These are phyloP conservation scores for Lampris incognitus DNA, from an alignment of 2,113 vertebrate genomes.

Conservation along the genomic window DNA sequence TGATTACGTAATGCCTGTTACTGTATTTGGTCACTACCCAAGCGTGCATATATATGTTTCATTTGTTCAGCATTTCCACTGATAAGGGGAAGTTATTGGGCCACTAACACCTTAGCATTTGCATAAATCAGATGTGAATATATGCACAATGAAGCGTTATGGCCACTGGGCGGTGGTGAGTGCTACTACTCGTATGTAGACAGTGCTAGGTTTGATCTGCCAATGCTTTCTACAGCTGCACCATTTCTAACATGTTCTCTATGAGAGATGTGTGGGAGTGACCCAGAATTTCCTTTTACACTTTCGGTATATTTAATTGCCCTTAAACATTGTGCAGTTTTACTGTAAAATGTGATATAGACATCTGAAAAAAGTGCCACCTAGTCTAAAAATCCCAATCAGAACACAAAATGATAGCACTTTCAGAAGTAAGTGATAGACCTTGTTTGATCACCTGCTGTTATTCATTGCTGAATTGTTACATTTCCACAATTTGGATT, in stretches of 20 bases:
- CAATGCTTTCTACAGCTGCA: slow-evolving; percentile 66
- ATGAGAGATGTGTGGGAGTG: not conserved
- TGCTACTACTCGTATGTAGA: slow-evolving; percentile 18
- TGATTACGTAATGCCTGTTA: no score
- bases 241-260: slow-evolving; percentile 3
- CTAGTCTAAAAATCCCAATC: no score
- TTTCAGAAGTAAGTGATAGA: no score
- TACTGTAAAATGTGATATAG: no score
- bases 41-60: slow-evolving; percentile 10
- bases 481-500: no score
- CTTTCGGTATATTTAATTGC: not conserved
- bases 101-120: slow-evolving; percentile 50
- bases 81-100: slow-evolving; percentile 50
- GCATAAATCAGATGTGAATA: slow-evolving; percentile 55
- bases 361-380: no score
- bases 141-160: slow-evolving; percentile 33
- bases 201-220: slow-evolving; percentile 42
- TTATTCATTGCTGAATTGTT: no score
- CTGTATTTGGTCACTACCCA: no score
- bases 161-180: slow-evolving; percentile 18
- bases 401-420: no score
- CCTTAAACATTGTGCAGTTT: no score
- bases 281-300: not conserved
- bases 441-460: no score
- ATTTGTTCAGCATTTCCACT: slow-evolving; percentile 45